These are phyloP conservation scores for Balearica regulorum DNA, from an alignment of 2,797 vertebrate species.

Conservation along the genomic window DNA sequence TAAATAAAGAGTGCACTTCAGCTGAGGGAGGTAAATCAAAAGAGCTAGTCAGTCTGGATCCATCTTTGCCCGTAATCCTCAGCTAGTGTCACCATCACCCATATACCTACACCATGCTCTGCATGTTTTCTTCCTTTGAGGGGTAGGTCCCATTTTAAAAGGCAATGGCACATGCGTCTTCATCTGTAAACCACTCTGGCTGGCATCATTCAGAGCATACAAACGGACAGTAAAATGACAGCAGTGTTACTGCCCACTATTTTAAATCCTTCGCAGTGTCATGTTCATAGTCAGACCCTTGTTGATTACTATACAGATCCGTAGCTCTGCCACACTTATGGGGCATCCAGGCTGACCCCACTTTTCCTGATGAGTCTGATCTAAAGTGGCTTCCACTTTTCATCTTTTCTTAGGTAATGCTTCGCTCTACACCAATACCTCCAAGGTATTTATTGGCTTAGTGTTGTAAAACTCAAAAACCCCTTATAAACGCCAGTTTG, in stretches of 20 bases:
- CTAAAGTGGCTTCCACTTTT: background rate
- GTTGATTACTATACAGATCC: background rate
- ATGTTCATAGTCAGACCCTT: fast-evolving
- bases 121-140: background rate
- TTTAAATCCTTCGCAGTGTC: background rate
- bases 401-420: background rate
- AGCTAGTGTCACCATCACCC: background rate
- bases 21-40: background rate
- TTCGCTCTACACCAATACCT: background rate
- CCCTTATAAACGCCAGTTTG: background rate
- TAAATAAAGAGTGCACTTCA: background rate
- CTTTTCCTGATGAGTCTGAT: background rate
- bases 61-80: background rate
- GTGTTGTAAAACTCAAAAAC: background rate
- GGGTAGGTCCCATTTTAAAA: background rate
- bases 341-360: background rate
- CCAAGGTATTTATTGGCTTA: background rate
- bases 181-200: background rate
- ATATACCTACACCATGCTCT: background rate
- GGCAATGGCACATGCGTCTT: background rate
- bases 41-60: background rate
- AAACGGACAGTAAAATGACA: background rate
- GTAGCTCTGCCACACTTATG: background rate
- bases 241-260: background rate
- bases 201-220: background rate